Base-by-base conservation (phyloP, 2,113 vertebrate genomes). In the Rana temporaria region DNA sequence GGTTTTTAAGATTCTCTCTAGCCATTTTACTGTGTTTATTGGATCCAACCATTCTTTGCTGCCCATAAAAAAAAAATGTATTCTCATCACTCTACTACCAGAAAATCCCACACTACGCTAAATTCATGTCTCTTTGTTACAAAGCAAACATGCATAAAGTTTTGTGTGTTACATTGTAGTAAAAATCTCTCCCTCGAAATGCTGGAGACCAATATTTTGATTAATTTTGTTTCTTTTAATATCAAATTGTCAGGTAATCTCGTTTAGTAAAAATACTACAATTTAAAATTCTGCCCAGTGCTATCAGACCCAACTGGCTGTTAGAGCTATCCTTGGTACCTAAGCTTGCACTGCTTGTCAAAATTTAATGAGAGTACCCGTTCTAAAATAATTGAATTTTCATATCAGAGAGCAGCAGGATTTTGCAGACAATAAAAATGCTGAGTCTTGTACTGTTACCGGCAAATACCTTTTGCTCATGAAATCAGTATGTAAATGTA, bases 331-430 rank as follows among this genome's bases (percentile, higher is more conserved):
- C 95, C 95, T 95, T 96, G 94, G 96, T 95, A 93, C 92, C 86
- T 86, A 94, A 48, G 93, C 95, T 94, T 90, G 92, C 94, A 95
- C 94, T 93, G 93, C 96, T 97, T 98, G 97, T 98, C 97, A 98
- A 96, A 97, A 98, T 96, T 96, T 96, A 96, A 96, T 95, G 95
- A 94, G 95, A 97, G 92, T 94, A 96, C 97, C 97, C 95, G 94
- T 97, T 97, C 96, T 97, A 98, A 98, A 99, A 99, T 99, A 99
- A 99, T 99, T 99, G 98, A 99, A 99, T 99, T 99, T 99, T 99
- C 98, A 99, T 99, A 99, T 99, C 98, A 98, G 97, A 99, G 97
- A 90, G 86, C 96, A 95, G 95, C 98, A 99, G 97, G 97, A 96
- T 98, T 95, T 96, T 92, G 94, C 97, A 98, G 96, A 99, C 98